Base-by-base conservation (phyloP, 1,140 invertebrate genomes). In the Samia ricini region DNA sequence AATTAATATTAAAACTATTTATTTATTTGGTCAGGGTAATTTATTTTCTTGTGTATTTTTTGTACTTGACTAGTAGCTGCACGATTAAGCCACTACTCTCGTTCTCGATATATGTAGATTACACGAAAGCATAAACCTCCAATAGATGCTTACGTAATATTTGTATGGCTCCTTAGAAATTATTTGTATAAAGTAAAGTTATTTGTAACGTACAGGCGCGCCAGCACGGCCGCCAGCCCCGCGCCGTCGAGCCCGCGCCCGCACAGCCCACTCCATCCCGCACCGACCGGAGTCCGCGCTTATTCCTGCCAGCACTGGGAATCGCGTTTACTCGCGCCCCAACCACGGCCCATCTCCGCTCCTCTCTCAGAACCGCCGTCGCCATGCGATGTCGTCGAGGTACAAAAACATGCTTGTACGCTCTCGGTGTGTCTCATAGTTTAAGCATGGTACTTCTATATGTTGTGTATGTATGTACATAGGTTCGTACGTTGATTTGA, bases 291-390 rank as follows among this genome's bases (percentile, higher is more conserved):
- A 68, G 88, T 90, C 63, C 86, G 90, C 69, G 88, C 88, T 26
- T 91, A 88, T 79, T 90, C 89, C 68, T 91, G 90, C 76, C 85
- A 89, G 72, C 90, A 91, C 72, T 91, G 90, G 89, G 90, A 91
- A 74, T 83, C 89, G 15, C 78, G 81, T 23, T 81, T 91, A 57
- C 71, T 64, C 59, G 84, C 79, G 60, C 83, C 83, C 24, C 76
- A 78, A 68, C 67, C 77, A 55, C 61, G 58, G 48, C 71, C 70
- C 63, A 76, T 76, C 72, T 74, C 82, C 71, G 70, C 78, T 61
- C 71, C 76, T 61, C 66, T 64, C 66, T 65, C 72, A 66, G 80
- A 81, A 72, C 82, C 72, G 36, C 77, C 76, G 22, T 81, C 82
- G 63, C 76, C 81, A 85, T 85, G 83, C 80, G 84, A 88, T 64